Conservation (phyloP, 2,797 vertebrate genomes). For the Rhyacichthys aspro region DNA sequence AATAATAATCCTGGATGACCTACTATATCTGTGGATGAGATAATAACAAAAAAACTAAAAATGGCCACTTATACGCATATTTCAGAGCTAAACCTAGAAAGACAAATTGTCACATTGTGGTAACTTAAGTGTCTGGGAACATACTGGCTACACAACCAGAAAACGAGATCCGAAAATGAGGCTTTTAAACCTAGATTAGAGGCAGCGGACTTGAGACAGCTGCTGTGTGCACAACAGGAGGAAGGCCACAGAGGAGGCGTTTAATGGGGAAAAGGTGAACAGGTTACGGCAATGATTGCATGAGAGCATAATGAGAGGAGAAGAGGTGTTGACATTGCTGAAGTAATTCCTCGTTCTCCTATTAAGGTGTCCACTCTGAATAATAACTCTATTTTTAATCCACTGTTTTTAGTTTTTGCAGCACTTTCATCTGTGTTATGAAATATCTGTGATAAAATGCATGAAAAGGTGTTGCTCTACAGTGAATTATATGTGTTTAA, state of each 20-base stretch:
- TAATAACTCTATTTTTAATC: too few relatives aligned
- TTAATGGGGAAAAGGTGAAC: constrained; percentile 22
- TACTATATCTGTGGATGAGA: too few relatives aligned
- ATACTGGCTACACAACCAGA: not conserved
- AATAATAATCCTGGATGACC: too few relatives aligned
- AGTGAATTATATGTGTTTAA: not conserved
- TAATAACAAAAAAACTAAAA: not conserved
- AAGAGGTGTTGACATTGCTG: constrained; percentile 33
- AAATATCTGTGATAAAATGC: too few relatives aligned
- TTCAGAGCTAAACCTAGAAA: constrained; percentile 11
- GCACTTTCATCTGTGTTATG: too few relatives aligned
- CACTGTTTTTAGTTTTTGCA: too few relatives aligned
- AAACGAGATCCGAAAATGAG: not conserved
- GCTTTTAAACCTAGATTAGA: not conserved
- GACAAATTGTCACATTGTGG: constrained; percentile 6
- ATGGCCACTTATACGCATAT: not conserved
- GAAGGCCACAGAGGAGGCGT: constrained; percentile 35
- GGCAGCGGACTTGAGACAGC: not conserved
- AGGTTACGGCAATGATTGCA: constrained; percentile 30
- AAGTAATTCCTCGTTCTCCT: constrained; percentile 36
- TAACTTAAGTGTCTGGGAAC: constrained; percentile 10
- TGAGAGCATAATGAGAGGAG: constrained; percentile 22
- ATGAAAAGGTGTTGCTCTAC: too few relatives aligned
- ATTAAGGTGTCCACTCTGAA: constrained; percentile 20
- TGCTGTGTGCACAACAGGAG: constrained; percentile 23